A percentile compares a stretch with the other conserved stretches of the same genome.
phyloP scores from a whole-genome alignment of 2,888 invertebrate species.

The Drosophila eohydei region DNA sequence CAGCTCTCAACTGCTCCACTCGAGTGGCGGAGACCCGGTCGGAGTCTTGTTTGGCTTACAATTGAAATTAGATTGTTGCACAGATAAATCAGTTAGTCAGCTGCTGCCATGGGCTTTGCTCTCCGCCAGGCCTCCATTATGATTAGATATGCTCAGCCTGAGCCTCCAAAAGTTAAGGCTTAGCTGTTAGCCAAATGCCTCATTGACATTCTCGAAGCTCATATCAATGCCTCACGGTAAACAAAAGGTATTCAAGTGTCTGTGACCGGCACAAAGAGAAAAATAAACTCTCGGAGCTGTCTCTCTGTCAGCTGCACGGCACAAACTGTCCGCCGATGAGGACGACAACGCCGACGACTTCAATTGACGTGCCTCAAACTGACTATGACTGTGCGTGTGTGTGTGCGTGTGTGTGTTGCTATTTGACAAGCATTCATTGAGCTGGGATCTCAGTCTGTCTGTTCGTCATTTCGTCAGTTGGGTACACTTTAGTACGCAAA shows the following conservation, averaged over 20 bases:
- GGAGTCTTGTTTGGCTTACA: slow-evolving; percentile 35
- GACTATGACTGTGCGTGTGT: not conserved
- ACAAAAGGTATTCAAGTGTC: slow-evolving; percentile 32
- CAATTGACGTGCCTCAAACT: slow-evolving; percentile 30
- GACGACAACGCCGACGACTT: slow-evolving; percentile 32
- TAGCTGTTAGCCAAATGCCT: slow-evolving; percentile 9
- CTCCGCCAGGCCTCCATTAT: slow-evolving; percentile 25
- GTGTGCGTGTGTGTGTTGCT: slow-evolving; percentile 12
- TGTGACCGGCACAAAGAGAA: slow-evolving; percentile 11
- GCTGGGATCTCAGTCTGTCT: slow-evolving; percentile 22
- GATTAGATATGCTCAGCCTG: slow-evolving; percentile 9
- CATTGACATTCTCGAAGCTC: slow-evolving; percentile 15
- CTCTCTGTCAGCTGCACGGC: slow-evolving; percentile 24
- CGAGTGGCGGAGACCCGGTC: slow-evolving; percentile 5
- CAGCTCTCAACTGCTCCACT: slow-evolving; percentile 28
- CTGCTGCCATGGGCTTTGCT: not conserved
- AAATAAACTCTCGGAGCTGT: slow-evolving; percentile 30
- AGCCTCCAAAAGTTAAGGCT: not conserved
- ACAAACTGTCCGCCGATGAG: slow-evolving; percentile 19
- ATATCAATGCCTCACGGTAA: slow-evolving; percentile 27
- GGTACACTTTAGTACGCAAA: slow-evolving; percentile 76
- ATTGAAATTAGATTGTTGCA: slow-evolving; percentile 65
- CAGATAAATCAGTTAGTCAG: slow-evolving; percentile 56
- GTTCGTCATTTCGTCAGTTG: slow-evolving; percentile 43
- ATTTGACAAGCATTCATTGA: slow-evolving; percentile 41